These are phyloP conservation scores for Panagrolaimus sp. DNA, from an alignment of 1,140 invertebrate genomes.

Conservation along the genomic window DNA sequence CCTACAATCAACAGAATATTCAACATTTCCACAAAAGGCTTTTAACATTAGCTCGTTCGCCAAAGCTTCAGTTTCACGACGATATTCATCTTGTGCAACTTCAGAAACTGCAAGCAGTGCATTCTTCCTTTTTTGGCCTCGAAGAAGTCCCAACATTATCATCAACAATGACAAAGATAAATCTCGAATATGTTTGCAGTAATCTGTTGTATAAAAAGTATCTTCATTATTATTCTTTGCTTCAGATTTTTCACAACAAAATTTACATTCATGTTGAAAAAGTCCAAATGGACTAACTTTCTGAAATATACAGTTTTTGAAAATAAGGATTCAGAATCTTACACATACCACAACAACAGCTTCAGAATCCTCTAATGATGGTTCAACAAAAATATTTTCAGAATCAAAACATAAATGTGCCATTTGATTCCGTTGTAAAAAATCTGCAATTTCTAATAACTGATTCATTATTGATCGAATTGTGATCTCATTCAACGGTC, in stretches of 20 bases:
- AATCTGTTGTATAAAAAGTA: conserved; percentile 10
- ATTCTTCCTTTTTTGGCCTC: background rate
- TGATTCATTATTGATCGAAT: conserved; percentile 13
- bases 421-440: background rate
- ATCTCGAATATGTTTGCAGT: conserved; percentile 14
- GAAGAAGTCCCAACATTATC: background rate
- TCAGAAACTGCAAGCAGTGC: background rate
- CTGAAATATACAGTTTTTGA: too few relatives aligned
- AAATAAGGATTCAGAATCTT: too few relatives aligned
- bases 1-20: background rate
- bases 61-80: conserved; percentile 2
- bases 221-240: background rate
- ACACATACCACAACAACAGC: background rate
- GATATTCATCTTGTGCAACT: conserved; percentile 14
- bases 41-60: conserved; percentile 13
- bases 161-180: background rate
- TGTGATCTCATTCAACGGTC: background rate
- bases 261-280: background rate
- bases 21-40: conserved; percentile 7
- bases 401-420: conserved; percentile 5
- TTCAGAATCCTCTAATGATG: background rate
- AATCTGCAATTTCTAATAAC: background rate
- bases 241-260: background rate
- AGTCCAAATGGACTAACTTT: conserved; percentile 10
- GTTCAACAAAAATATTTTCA: conserved; percentile 8